Evolutionary conservation across 2,113 vertebrate genomes (phyloP).

Genomic region (Vidua macroura): DNA sequence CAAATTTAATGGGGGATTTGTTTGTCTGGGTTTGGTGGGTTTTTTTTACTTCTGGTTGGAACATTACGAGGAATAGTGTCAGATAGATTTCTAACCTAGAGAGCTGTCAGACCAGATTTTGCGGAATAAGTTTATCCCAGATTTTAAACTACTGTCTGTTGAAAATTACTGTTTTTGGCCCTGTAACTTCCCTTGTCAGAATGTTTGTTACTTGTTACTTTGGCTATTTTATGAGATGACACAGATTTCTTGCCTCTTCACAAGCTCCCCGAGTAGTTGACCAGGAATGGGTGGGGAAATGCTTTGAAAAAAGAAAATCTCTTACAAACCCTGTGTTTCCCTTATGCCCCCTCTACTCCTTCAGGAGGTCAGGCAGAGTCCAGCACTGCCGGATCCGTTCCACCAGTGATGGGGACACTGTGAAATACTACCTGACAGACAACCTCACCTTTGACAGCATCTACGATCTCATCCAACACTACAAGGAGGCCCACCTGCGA

Average conservation of each 20-base stretch:
- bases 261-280: neutral
- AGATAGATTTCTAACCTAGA: neutral
- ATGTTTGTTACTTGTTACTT: neutral
- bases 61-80: neutral
- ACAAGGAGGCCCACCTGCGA: slow-evolving; percentile 85
- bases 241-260: neutral
- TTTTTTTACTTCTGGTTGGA: neutral
- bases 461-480: slow-evolving; percentile 89
- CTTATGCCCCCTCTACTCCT: neutral
- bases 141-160: neutral
- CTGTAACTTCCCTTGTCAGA: neutral
- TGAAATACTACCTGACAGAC: slow-evolving; percentile 87
- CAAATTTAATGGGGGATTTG: neutral
- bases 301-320: neutral
- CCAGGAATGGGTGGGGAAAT: neutral
- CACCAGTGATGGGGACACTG: slow-evolving; percentile 68
- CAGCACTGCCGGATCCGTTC: slow-evolving; percentile 95
- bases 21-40: neutral
- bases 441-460: slow-evolving; percentile 88
- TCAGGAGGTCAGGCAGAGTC: slow-evolving; percentile 88
- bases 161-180: neutral
- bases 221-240: neutral
- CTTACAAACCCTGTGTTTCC: neutral
- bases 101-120: neutral
- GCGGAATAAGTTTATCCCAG: neutral